A percentile compares a stretch with the other conserved stretches of the same genome.
phyloP scores from a whole-genome alignment of 2,888 invertebrate species.

The Catocala nupta region DNA sequence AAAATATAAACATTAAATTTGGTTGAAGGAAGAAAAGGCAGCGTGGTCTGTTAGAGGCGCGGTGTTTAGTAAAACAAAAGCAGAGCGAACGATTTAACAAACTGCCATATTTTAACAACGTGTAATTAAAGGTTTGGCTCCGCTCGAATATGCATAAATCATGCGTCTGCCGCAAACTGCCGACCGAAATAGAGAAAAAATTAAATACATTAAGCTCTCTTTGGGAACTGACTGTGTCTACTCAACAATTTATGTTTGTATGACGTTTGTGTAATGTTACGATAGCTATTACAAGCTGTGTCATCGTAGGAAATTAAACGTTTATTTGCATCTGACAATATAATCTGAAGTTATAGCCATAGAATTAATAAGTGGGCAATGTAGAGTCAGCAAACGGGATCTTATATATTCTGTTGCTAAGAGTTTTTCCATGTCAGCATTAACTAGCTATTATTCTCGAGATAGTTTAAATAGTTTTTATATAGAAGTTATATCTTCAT shows the following conservation, averaged over 20 bases:
- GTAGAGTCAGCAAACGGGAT: too few relatives aligned
- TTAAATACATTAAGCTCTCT: slow-evolving; percentile 82
- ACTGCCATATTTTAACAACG: slow-evolving; percentile 88
- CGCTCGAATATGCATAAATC: slow-evolving; percentile 87
- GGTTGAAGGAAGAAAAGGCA: slow-evolving; percentile 69
- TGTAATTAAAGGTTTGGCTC: slow-evolving; percentile 87
- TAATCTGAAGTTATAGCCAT: too few relatives aligned
- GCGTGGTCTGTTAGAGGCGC: slow-evolving; percentile 73
- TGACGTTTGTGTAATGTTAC: not conserved
- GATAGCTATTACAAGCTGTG: not conserved
- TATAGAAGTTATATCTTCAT: too few relatives aligned
- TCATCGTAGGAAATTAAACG: not conserved
- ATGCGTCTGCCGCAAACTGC: slow-evolving; percentile 85
- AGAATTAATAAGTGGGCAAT: too few relatives aligned
- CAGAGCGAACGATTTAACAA: slow-evolving; percentile 84
- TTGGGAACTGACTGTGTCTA: slow-evolving; percentile 49
- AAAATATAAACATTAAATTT: slow-evolving; percentile 61
- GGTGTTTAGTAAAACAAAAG: slow-evolving; percentile 85
- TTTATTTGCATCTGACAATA: not conserved
- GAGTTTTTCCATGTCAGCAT: too few relatives aligned
- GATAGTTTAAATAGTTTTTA: too few relatives aligned
- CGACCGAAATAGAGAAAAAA: slow-evolving; percentile 87
- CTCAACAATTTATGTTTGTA: slow-evolving; percentile 39
- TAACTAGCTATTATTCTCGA: too few relatives aligned
- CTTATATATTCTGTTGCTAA: too few relatives aligned